Evolutionary conservation across 2,888 invertebrate genomes (phyloP).

Genomic region (Tipula confusa): DNA sequence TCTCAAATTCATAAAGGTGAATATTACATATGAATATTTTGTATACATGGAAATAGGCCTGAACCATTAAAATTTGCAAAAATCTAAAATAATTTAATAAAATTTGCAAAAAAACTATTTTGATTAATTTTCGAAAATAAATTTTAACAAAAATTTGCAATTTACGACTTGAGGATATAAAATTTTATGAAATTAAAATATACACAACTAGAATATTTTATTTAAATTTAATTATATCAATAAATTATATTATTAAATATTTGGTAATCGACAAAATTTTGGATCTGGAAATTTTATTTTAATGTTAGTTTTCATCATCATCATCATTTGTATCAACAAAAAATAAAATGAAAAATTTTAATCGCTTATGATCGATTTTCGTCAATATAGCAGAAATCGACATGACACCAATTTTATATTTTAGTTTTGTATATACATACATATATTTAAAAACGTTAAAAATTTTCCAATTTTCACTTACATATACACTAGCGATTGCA

Average conservation of each 20-base stretch:
- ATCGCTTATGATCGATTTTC: neutral
- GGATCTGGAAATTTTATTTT: neutral
- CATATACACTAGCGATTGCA: neutral
- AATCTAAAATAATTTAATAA: neutral
- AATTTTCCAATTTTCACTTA: neutral
- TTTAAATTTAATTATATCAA: neutral
- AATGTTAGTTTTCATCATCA: neutral
- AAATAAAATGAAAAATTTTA: neutral
- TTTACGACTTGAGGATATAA: slow-evolving; percentile 3
- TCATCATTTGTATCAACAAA: neutral
- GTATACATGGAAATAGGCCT: no score
- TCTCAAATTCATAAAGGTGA: no score
- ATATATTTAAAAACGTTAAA: neutral
- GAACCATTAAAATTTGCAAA: no score
- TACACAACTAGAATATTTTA: neutral
- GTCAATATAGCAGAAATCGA: neutral
- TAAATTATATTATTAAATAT: slow-evolving; percentile 3
- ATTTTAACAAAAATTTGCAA: neutral
- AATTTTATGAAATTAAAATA: neutral
- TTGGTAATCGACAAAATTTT: neutral
- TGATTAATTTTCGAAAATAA: no score
- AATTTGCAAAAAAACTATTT: neutral
- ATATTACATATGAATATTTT: no score
- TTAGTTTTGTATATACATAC: neutral
- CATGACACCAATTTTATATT: neutral